These are phyloP conservation scores for Engystomops pustulosus DNA, from an alignment of 2,113 vertebrate species.

Conservation along the genomic window DNA sequence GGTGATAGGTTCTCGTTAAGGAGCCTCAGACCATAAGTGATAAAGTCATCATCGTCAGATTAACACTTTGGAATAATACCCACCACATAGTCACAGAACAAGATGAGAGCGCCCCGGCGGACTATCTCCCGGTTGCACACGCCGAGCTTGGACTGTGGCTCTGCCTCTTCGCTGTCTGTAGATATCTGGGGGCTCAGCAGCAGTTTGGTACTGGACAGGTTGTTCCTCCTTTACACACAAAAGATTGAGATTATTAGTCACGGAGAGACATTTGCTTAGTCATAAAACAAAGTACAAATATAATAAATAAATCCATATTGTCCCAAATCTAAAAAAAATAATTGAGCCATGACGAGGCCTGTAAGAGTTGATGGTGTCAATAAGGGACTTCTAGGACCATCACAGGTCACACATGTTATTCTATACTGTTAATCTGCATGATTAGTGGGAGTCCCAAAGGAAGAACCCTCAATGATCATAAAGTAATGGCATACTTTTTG, in stretches of 20 bases:
- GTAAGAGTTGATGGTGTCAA: no score
- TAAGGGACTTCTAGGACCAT: no score
- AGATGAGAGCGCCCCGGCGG: conserved; percentile 90
- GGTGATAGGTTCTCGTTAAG: no score
- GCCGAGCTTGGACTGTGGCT: conserved; percentile 74
- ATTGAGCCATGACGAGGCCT: no score
- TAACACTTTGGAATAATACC: conserved; percentile 62
- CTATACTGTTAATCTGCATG: no score
- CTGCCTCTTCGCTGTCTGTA: conserved; percentile 76
- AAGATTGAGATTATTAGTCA: not conserved
- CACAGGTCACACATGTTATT: no score
- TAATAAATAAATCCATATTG: no score
- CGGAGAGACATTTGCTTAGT: not conserved
- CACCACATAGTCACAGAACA: conserved; percentile 98
- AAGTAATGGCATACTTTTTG: no score
- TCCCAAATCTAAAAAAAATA: no score
- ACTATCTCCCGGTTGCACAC: conserved; percentile 94
- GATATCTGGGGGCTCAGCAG: conserved; percentile 83
- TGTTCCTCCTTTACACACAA: conserved; percentile 81
- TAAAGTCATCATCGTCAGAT: not conserved
- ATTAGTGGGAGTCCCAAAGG: no score
- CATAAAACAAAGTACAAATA: not conserved
- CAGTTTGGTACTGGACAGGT: conserved; percentile 89
- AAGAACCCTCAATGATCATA: no score
- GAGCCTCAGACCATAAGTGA: no score